A percentile compares a stretch with the other conserved stretches of the same genome.
phyloP scores from a whole-genome alignment of 2,113 vertebrate species.

The Lipotes vexillifer region DNA sequence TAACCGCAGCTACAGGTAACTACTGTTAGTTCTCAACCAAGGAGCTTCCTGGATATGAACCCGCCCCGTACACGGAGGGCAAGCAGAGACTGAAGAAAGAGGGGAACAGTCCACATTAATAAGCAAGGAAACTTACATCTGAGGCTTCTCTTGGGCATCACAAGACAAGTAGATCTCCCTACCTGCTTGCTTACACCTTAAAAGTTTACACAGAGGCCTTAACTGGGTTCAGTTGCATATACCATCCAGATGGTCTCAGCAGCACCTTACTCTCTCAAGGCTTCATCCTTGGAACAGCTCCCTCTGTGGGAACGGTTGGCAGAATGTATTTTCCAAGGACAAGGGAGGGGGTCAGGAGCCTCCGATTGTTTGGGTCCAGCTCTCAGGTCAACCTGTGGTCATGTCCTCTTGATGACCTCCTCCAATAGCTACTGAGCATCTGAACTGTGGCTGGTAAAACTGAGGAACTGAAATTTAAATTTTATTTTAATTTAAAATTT shows the following conservation, averaged over 20 bases:
- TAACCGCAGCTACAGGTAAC: neutral
- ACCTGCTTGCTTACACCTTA: no score
- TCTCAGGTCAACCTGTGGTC: neutral
- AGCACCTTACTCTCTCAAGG: neutral
- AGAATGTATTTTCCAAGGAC: neutral
- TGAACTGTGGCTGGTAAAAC: neutral
- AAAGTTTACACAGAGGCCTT: neutral
- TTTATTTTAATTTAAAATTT: neutral
- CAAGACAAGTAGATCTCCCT: neutral
- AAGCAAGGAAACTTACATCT: neutral
- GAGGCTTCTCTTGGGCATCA: neutral
- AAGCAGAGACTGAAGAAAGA: neutral
- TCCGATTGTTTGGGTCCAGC: neutral
- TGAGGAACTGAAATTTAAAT: neutral
- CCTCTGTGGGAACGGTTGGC: neutral
- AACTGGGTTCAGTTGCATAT: neutral
- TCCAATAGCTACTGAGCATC: neutral
- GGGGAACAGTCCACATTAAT: neutral
- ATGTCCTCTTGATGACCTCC: neutral
- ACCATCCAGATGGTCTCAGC: neutral
- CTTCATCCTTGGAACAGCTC: neutral
- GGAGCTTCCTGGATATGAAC: neutral
- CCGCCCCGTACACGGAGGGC: accelerated
- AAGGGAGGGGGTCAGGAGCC: neutral
- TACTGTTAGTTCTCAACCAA: neutral